Percentiles rank a stretch among this genome's conserved stretches.
Conservation (phyloP, 1,140 invertebrate genomes). For the Calliopsis andreniformis region DNA sequence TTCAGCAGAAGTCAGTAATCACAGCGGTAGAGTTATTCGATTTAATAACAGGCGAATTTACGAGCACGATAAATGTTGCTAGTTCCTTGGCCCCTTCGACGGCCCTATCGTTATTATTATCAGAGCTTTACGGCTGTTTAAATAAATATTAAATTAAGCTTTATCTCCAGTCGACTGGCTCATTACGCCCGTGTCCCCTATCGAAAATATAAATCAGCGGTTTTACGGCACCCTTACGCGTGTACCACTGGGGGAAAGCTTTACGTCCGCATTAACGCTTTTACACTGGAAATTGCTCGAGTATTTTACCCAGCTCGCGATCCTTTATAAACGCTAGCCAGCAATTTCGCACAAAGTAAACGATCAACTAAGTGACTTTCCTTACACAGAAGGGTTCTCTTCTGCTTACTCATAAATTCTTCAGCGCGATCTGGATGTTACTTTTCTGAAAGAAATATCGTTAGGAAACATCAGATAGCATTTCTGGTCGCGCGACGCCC, state of each 20-base stretch:
- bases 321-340: background rate
- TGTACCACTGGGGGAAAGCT: no score
- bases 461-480: background rate
- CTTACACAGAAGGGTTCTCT: no score
- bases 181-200: background rate
- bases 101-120: background rate
- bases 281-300: background rate
- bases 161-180: no score
- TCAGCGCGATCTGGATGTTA: no score
- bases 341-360: no score
- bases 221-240: background rate
- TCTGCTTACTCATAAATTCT: no score
- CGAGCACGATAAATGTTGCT: slow-evolving; percentile 21
- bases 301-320: background rate
- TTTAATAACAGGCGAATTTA: slow-evolving; percentile 30
- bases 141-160: slow-evolving; percentile 31
- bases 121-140: slow-evolving; percentile 6
- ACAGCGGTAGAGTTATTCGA: slow-evolving; percentile 1
- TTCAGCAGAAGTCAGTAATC: slow-evolving; percentile 10
- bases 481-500: background rate
- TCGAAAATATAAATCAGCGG: slow-evolving; percentile 15
- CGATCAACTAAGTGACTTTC: no score
- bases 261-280: background rate
- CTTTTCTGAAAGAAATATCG: no score
- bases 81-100: background rate